A percentile compares a stretch with the other conserved stretches of the same genome.
Conservation (phyloP, 2,888 invertebrate genomes). For the Trissoscelio sp. region DNA sequence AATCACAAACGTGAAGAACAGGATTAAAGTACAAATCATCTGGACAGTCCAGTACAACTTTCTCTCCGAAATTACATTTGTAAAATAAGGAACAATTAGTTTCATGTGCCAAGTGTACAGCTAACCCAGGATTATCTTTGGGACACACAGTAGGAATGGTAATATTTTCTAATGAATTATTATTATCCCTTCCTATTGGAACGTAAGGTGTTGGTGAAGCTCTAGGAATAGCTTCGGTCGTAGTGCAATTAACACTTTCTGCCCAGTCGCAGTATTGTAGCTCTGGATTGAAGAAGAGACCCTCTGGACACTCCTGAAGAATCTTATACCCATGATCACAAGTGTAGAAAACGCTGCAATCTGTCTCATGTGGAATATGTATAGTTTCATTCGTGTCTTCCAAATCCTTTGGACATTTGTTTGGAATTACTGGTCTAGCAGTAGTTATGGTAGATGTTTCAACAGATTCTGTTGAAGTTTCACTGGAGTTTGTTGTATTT, state of each 20-base stretch:
- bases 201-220: too few relatives aligned
- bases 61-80: conserved; percentile 68
- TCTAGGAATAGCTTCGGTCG: neutral
- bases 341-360: conserved; percentile 71
- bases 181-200: too few relatives aligned
- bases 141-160: conserved; percentile 51
- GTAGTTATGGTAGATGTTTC: too few relatives aligned
- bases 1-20: conserved; percentile 71
- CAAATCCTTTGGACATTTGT: neutral
- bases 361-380: conserved; percentile 56
- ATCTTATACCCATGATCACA: conserved; percentile 70
- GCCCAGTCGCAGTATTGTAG: conserved; percentile 72
- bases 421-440: neutral
- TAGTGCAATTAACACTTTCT: conserved; percentile 65
- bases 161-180: neutral
- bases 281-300: conserved; percentile 68
- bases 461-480: conserved; percentile 3
- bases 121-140: conserved; percentile 16
- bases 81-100: conserved; percentile 71
- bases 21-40: conserved; percentile 70
- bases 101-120: conserved; percentile 61
- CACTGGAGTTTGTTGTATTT: too few relatives aligned
- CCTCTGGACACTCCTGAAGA: conserved; percentile 65
- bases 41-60: conserved; percentile 65
- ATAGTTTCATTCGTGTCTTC: neutral